Evolutionary conservation across 1,140 invertebrate genomes (phyloP).

Genomic region (Drosophila tani): DNA sequence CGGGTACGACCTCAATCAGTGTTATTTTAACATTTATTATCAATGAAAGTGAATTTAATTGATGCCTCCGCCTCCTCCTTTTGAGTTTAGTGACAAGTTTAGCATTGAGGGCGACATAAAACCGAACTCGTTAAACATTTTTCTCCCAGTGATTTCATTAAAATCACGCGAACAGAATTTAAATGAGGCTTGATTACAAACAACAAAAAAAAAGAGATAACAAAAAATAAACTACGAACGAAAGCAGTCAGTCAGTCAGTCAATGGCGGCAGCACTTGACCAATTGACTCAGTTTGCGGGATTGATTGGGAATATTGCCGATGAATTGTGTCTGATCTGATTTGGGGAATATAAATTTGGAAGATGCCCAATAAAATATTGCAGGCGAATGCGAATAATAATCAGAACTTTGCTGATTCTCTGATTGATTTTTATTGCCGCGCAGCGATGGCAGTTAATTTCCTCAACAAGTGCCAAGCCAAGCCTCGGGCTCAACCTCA

Average conservation of each 20-base stretch:
- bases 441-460: constrained; percentile 34
- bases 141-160: constrained; percentile 72
- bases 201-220: constrained; percentile 21
- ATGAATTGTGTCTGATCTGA: constrained; percentile 34
- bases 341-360: constrained; percentile 26
- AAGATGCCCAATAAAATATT: constrained; percentile 20
- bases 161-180: constrained; percentile 79
- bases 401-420: constrained; percentile 44
- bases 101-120: constrained; percentile 39
- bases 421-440: constrained; percentile 78
- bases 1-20: constrained; percentile 21
- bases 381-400: constrained; percentile 43
- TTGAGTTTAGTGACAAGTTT: constrained; percentile 21
- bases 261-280: constrained; percentile 72
- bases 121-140: constrained; percentile 35
- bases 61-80: neutral
- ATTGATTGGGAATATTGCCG: constrained; percentile 66
- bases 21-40: constrained; percentile 16
- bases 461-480: constrained; percentile 64
- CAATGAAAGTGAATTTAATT: constrained; percentile 48
- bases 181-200: constrained; percentile 78
- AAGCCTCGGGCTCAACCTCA: constrained; percentile 7
- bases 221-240: constrained; percentile 42
- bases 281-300: constrained; percentile 69
- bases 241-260: constrained; percentile 33